Evolutionary conservation across 2,888 invertebrate species (phyloP).

Genomic region (Catocala fraxini): DNA sequence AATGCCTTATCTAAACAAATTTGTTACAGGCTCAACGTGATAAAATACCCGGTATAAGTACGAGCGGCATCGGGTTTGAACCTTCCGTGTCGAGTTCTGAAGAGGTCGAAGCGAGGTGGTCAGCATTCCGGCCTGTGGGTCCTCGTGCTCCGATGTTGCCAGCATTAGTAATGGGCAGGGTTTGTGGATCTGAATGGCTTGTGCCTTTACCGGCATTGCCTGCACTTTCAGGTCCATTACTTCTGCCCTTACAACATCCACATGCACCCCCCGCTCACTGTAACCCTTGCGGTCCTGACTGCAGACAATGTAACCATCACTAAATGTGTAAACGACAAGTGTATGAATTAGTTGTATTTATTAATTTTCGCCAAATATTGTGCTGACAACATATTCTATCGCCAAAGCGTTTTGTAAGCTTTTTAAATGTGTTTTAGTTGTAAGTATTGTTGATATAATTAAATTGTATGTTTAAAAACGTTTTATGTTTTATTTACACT

Average conservation of each 20-base stretch:
- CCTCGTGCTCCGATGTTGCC: slow-evolving; percentile 81
- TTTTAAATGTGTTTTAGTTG: slow-evolving; percentile 37
- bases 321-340: slow-evolving; percentile 37
- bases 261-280: slow-evolving; percentile 68
- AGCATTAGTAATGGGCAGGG: slow-evolving; percentile 83
- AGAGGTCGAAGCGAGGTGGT: slow-evolving; percentile 76
- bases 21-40: slow-evolving; percentile 70
- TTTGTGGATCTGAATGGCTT: slow-evolving; percentile 84
- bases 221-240: slow-evolving; percentile 72
- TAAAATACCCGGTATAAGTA: slow-evolving; percentile 60
- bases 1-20: not conserved
- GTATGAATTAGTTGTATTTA: slow-evolving; percentile 7
- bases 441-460: slow-evolving; percentile 40
- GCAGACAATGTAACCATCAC: slow-evolving; percentile 80
- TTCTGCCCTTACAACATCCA: slow-evolving; percentile 79
- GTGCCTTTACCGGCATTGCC: slow-evolving; percentile 81
- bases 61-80: slow-evolving; percentile 63
- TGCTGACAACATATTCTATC: slow-evolving; percentile 37
- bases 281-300: slow-evolving; percentile 80
- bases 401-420: slow-evolving; percentile 52
- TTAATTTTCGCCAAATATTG: slow-evolving; percentile 17
- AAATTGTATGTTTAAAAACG: slow-evolving; percentile 38
- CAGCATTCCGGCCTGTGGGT: slow-evolving; percentile 83
- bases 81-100: slow-evolving; percentile 76
- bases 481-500: slow-evolving; percentile 1